These are phyloP conservation scores for Nasonia giraulti DNA, from an alignment of 1,140 invertebrate species.

Conservation along the genomic window DNA sequence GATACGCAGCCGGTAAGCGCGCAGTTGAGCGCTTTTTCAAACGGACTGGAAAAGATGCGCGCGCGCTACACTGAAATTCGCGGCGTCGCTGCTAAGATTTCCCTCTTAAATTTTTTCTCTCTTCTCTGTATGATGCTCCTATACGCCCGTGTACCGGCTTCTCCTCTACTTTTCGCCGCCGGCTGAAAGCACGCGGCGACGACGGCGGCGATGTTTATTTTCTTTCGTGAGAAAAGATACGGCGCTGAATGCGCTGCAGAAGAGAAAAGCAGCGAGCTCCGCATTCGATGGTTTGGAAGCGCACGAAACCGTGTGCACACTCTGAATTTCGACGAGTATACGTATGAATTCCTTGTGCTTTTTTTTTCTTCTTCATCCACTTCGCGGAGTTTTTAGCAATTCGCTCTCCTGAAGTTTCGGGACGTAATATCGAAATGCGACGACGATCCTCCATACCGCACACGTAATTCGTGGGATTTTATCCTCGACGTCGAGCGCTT, in stretches of 20 bases:
- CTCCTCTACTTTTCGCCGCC: background rate
- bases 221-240: background rate
- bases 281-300: background rate
- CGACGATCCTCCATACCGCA: no score
- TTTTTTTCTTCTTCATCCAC: background rate
- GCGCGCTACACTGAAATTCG: conserved; percentile 4
- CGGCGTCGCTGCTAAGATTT: conserved; percentile 19
- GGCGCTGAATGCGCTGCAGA: background rate
- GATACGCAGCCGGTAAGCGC: conserved; percentile 58
- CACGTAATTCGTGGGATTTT: no score
- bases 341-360: background rate
- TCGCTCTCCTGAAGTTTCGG: no score
- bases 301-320: background rate
- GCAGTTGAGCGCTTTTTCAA: conserved; percentile 53
- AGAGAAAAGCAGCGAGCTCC: background rate
- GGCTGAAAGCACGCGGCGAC: no score
- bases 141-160: background rate
- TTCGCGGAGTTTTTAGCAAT: no score
- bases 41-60: conserved; percentile 53
- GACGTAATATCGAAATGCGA: no score
- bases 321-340: background rate
- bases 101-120: background rate
- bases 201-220: background rate
- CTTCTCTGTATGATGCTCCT: background rate
- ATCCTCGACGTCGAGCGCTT: no score